Conservation (phyloP, 2,888 invertebrate genomes). For the Tipula lateralis region DNA sequence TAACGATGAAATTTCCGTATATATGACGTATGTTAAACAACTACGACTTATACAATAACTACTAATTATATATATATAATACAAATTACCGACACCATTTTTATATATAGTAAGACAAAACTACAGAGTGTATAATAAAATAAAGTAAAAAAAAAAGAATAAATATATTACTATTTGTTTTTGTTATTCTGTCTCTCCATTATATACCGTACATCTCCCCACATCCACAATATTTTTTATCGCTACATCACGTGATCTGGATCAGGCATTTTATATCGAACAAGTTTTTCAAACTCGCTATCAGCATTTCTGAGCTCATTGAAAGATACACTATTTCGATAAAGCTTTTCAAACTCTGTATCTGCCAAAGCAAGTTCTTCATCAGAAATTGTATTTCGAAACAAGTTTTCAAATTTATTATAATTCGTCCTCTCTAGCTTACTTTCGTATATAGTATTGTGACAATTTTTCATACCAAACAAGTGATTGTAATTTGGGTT, state of each 20-base stretch:
- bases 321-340: background rate
- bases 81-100: background rate
- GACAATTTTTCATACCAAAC: background rate
- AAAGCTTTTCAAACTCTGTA: background rate
- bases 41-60: background rate
- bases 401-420: background rate
- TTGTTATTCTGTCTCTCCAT: background rate
- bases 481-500: background rate
- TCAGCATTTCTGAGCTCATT: background rate
- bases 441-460: background rate
- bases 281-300: background rate
- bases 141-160: background rate
- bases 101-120: background rate
- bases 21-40: no score
- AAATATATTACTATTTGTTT: constrained; percentile 7
- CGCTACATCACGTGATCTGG: background rate
- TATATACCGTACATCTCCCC: background rate
- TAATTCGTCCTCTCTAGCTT: background rate
- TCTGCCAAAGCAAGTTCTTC: background rate
- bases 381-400: background rate
- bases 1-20: no score
- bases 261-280: background rate
- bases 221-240: background rate
- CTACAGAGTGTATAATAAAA: background rate
- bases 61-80: background rate